Conservation (phyloP, 2,113 vertebrate species). For the Ceyx melanurus region DNA sequence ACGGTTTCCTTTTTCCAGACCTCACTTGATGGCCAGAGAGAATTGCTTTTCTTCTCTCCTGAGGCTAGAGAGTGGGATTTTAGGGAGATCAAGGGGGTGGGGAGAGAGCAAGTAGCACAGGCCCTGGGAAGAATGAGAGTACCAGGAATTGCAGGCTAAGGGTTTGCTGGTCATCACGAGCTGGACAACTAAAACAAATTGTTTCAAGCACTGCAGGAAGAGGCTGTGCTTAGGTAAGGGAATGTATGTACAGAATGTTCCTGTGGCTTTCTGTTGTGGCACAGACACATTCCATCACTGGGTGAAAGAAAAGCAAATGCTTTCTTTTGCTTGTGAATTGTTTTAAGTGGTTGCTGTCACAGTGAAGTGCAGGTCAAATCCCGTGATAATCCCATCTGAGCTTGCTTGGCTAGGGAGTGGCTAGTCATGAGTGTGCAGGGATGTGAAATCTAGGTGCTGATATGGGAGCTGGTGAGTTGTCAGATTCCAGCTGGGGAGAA, state of each 20-base stretch:
- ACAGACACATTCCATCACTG: not conserved
- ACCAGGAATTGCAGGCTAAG: not conserved
- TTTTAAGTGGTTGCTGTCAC: not conserved
- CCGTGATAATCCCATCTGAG: not conserved
- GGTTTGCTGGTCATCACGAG: not conserved
- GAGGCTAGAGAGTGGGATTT: not conserved
- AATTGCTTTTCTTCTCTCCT: not conserved
- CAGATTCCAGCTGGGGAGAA: not conserved
- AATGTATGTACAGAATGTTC: not conserved
- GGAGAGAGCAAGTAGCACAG: too few relatives aligned
- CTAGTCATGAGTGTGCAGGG: not conserved
- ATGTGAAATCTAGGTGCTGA: not conserved
- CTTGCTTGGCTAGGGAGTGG: not conserved
- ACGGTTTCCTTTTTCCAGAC: not conserved
- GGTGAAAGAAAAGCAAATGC: not conserved
- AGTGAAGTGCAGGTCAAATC: not conserved
- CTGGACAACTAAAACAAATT: not conserved
- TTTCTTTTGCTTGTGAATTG: not conserved
- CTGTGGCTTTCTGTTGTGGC: not conserved
- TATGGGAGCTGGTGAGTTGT: not conserved
- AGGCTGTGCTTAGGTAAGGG: not conserved
- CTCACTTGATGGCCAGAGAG: not conserved
- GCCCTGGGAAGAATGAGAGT: not conserved
- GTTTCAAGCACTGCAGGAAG: fast-evolving
- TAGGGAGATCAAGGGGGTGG: not conserved